Conservation (phyloP, 2,113 vertebrate genomes). For the Neopipo cinnamomea region DNA sequence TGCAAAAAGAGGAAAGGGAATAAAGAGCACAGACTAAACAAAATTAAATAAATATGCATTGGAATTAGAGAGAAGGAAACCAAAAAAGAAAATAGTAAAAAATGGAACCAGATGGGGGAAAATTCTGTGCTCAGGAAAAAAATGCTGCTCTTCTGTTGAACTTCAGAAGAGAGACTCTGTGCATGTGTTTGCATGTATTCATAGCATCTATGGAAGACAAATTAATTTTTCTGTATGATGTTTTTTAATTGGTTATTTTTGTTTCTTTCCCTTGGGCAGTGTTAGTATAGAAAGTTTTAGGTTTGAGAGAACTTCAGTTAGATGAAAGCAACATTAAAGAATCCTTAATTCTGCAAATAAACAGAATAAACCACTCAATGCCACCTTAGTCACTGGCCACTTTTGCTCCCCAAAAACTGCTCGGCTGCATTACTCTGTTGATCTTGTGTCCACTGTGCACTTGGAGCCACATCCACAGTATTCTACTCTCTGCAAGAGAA, state of each 20-base stretch:
- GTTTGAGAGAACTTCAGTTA: not conserved
- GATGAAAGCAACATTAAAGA: not conserved
- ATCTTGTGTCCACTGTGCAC: not conserved
- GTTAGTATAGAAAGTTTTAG: not conserved
- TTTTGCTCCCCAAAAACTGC: not conserved
- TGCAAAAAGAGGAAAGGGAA: slow-evolving; percentile 28
- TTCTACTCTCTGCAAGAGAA: not conserved
- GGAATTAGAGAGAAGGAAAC: slow-evolving; percentile 26
- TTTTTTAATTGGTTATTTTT: not conserved
- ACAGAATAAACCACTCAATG: not conserved
- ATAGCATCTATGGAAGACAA: not conserved
- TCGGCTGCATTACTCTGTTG: not conserved
- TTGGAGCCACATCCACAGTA: not conserved
- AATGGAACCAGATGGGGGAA: slow-evolving; percentile 52
- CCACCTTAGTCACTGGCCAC: not conserved
- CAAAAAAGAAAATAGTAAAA: slow-evolving; percentile 8
- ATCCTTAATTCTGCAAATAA: not conserved
- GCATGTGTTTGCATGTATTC: not conserved
- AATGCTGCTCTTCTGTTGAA: not conserved
- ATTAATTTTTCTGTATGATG: not conserved
- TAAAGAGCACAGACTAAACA: slow-evolving; percentile 45
- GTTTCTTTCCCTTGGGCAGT: not conserved
- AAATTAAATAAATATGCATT: slow-evolving; percentile 36
- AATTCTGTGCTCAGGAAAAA: not conserved
- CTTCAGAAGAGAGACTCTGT: not conserved